Evolutionary conservation across 2,888 invertebrate genomes (phyloP), one percentile per base, ranked within the genome.

Genomic region (Hypomecis punctinalis): DNA sequence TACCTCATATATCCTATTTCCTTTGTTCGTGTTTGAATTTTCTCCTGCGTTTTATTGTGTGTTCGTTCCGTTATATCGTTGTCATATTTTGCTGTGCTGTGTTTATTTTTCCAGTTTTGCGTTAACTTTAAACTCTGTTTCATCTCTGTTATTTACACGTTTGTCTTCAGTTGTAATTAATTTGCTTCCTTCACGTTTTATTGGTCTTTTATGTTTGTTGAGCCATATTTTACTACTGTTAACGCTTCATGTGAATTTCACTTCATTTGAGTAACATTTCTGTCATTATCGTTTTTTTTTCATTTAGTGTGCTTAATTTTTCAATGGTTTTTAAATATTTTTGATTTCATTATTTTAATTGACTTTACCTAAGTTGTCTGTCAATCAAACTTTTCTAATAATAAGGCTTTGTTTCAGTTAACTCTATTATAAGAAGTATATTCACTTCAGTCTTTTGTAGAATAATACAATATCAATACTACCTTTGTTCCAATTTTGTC

Each of bases 401-500:
- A 3, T 40, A 40, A 9, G 40, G 8, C 5, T 40, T 40, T 10
- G 5, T 40, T 7, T 8, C 8, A 40, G 5, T 40, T 9, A 9
- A 40, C 10, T 6, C 10, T 8, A 7, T 9, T 9, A 9, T 40
- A 39, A 6, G 23, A 39, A 6, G 23, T 46, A 33, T 33, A 23
- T 11, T 51, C 1, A 40, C 23, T 52, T 33, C 23, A n/a, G 5
- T 43, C 54, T 35, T n/a, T 35, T 5, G 43, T 51, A 6, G 11
- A 61, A 66, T 53, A 61, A 61, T 65, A 53, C 35, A 23, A 23
- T 23, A 23, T 23, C 23, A 23, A 23, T 23, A 2, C 11, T n/a
- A 6, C 60, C 49, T 67, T 67, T 60, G 57, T 67, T 61, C 65
- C 57, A 36, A 58, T 54, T 66, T 61, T 35, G 65, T 61, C 47